phyloP scores from a whole-genome alignment of 35 echinoderm and acorn worm genomes.

The Anneissia japonica region DNA sequence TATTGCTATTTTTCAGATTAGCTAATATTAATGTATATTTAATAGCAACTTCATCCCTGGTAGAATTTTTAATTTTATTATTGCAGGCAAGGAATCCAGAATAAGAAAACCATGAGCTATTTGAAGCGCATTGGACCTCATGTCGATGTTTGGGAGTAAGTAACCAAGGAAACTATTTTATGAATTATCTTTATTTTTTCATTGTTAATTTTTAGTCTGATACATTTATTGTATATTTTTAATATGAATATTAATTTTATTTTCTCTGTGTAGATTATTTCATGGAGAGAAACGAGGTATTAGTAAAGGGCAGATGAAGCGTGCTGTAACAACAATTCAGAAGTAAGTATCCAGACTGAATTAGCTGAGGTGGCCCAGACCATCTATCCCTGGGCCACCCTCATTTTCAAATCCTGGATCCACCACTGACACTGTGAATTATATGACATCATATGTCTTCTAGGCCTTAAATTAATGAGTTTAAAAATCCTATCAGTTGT shows the following conservation, averaged over 20 bases:
- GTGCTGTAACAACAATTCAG: slow-evolving; percentile 66
- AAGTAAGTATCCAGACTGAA: slow-evolving; percentile 43
- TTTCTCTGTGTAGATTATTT: not conserved
- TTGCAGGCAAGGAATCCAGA: not conserved
- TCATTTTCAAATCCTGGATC: no score
- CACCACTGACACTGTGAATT: no score
- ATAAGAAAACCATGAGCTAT: not conserved
- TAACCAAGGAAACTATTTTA: not conserved
- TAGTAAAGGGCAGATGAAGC: slow-evolving; percentile 51
- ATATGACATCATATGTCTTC: no score
- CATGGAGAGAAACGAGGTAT: slow-evolving; percentile 47
- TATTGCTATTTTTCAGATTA: no score
- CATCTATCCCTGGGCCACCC: no score
- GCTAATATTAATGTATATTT: no score
- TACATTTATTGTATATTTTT: not conserved
- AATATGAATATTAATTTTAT: not conserved
- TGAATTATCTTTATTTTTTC: not conserved
- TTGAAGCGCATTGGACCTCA: slow-evolving; percentile 34
- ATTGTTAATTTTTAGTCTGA: no score
- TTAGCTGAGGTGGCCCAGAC: no score
- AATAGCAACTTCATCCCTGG: no score
- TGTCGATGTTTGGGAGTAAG: slow-evolving; percentile 37
- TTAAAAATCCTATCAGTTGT: no score
- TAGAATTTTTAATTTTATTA: no score
- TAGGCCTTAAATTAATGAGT: no score